A percentile compares a stretch with the other conserved stretches of the same genome.
phyloP scores from a whole-genome alignment of 2,113 vertebrate genomes.

The Petrocephalus zakoni region DNA sequence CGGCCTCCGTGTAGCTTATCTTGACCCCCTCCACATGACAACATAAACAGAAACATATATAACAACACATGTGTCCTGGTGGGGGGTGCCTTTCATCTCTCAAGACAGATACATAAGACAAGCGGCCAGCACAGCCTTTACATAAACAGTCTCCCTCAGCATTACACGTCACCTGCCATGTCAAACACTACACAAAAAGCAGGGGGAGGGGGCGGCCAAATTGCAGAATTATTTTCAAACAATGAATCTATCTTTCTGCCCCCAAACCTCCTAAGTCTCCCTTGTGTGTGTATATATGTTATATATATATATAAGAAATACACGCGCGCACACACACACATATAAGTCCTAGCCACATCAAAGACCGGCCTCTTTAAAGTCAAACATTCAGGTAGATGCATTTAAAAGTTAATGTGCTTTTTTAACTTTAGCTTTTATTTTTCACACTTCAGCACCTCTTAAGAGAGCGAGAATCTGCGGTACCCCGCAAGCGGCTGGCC shows the following conservation, averaged over 20 bases:
- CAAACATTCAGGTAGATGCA: neutral
- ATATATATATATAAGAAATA: constrained; percentile 26
- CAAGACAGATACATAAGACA: constrained; percentile 40
- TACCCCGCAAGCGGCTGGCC: neutral
- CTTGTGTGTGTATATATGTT: neutral
- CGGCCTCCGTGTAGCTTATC: neutral
- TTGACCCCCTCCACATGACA: constrained; percentile 29
- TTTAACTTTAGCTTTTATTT: neutral
- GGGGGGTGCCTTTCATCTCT: constrained; percentile 46
- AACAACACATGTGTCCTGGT: neutral
- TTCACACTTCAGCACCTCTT: neutral
- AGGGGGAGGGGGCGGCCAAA: neutral
- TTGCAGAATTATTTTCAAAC: neutral
- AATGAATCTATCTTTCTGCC: neutral
- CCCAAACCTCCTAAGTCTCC: neutral
- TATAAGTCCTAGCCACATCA: constrained; percentile 16
- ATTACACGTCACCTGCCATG: neutral
- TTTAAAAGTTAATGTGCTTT: neutral
- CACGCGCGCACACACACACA: neutral
- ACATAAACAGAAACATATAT: constrained; percentile 9
- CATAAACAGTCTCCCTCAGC: neutral
- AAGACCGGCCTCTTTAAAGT: neutral
- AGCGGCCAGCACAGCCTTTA: neutral
- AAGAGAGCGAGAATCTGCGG: neutral
- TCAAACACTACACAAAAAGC: neutral